phyloP scores from a whole-genome alignment of 2,888 invertebrate genomes.

The Branchinecta sandiegonensis region DNA sequence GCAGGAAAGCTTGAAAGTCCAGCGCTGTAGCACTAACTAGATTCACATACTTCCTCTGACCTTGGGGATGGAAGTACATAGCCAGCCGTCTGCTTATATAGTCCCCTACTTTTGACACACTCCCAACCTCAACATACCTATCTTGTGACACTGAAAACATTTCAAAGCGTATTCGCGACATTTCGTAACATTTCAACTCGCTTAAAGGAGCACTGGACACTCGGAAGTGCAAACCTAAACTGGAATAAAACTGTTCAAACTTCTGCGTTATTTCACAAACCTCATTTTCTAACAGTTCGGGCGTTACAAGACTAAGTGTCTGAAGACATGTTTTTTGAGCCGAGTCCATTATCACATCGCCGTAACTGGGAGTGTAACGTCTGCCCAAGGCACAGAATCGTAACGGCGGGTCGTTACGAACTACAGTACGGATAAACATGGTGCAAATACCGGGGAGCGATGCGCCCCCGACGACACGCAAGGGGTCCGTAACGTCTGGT shows the following conservation, averaged over 20 bases:
- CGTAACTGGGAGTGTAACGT: constrained; percentile 45
- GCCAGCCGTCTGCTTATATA: constrained; percentile 63
- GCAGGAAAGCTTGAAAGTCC: constrained; percentile 57
- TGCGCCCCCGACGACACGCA: constrained; percentile 60
- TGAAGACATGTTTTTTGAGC: not conserved
- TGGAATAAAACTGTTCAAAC: constrained; percentile 31
- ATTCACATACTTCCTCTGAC: constrained; percentile 47
- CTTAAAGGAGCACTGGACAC: constrained; percentile 46
- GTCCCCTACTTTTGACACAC: constrained; percentile 52
- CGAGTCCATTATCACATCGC: constrained; percentile 19
- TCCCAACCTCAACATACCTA: constrained; percentile 54
- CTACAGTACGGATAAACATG: constrained; percentile 50
- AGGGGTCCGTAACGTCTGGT: constrained; percentile 41
- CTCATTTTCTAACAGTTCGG: not conserved
- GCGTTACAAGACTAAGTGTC: not conserved
- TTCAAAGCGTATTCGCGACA: constrained; percentile 51
- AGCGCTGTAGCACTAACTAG: constrained; percentile 56
- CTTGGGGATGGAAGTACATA: constrained; percentile 44
- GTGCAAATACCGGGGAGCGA: constrained; percentile 58
- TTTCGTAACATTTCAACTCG: constrained; percentile 49
- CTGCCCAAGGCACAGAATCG: constrained; percentile 54
- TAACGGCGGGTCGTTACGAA: constrained; percentile 49
- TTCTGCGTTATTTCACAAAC: not conserved
- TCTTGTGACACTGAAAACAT: constrained; percentile 52
- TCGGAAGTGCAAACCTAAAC: constrained; percentile 51